A percentile compares a stretch with the other conserved stretches of the same genome.
Evolutionary conservation across 2,888 invertebrate genomes (phyloP).

Genomic region (Nesidiocoris tenuis): DNA sequence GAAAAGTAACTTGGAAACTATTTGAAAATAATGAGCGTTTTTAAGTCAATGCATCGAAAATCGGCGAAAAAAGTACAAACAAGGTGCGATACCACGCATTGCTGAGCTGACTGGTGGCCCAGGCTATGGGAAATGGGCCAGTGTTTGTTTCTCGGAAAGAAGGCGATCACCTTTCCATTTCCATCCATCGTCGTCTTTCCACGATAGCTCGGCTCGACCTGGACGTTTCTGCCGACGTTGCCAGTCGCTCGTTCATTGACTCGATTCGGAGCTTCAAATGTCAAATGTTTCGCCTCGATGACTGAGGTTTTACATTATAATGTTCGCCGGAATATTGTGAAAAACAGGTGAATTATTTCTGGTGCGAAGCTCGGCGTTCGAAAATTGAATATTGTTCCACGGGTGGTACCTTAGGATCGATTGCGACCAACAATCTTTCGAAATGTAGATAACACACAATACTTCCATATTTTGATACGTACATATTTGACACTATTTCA

Average conservation of each 20-base stretch:
- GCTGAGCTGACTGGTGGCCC: conserved; percentile 2
- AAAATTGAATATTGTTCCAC: no score
- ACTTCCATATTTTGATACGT: no score
- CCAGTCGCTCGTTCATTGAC: conserved; percentile 4
- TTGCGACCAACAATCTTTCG: no score
- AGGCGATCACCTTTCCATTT: conserved; percentile 2
- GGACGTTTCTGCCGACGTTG: conserved; percentile 13
- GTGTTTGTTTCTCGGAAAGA: conserved; percentile 29
- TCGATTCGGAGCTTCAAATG: background rate
- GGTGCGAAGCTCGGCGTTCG: no score
- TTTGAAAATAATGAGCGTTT: background rate
- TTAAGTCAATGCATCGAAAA: background rate
- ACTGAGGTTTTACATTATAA: background rate
- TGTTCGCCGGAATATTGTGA: no score
- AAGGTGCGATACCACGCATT: background rate
- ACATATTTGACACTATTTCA: no score
- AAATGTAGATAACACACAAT: no score
- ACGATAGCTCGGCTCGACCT: background rate
- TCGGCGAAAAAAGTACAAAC: background rate
- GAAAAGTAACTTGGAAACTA: no score
- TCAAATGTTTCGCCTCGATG: background rate
- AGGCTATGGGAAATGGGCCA: conserved; percentile 31
- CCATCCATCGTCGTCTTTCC: conserved; percentile 1
- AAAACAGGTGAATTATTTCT: no score
- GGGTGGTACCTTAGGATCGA: no score